Conservation (phyloP, 2,888 invertebrate species). For the Leptopterna dolabrata region DNA sequence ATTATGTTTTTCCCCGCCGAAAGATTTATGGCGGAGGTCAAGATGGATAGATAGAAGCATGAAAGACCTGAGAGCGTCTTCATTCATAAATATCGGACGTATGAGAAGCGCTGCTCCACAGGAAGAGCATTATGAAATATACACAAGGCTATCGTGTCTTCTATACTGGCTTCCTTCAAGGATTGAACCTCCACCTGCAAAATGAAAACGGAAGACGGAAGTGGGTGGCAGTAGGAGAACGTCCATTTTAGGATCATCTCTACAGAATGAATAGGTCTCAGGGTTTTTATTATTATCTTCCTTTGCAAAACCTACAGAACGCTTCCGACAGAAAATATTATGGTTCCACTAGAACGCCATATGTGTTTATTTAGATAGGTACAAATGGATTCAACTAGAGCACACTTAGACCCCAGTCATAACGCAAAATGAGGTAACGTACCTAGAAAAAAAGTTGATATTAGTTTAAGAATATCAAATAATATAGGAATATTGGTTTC, state of each 20-base stretch:
- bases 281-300: not conserved
- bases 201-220: not conserved
- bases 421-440: too few relatives aligned
- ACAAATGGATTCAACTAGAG: too few relatives aligned
- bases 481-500: too few relatives aligned
- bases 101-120: conserved; percentile 30
- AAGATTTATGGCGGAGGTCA: conserved; percentile 43
- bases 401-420: too few relatives aligned
- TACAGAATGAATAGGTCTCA: not conserved
- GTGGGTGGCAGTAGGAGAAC: not conserved
- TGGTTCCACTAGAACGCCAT: too few relatives aligned
- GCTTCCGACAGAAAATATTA: too few relatives aligned
- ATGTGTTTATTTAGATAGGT: too few relatives aligned
- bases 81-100: conserved; percentile 45
- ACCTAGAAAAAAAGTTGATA: too few relatives aligned
- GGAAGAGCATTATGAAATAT: conserved; percentile 48
- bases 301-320: not conserved
- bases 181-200: not conserved
- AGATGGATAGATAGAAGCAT: conserved; percentile 45
- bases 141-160: conserved; percentile 39
- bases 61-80: conserved; percentile 46
- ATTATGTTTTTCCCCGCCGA: conserved; percentile 34
- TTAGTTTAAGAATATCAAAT: too few relatives aligned
- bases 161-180: conserved; percentile 32
- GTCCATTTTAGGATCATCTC: not conserved